Evolutionary conservation across 2,888 invertebrate species (phyloP).

Genomic region (Aphidoletes aphidimyza): DNA sequence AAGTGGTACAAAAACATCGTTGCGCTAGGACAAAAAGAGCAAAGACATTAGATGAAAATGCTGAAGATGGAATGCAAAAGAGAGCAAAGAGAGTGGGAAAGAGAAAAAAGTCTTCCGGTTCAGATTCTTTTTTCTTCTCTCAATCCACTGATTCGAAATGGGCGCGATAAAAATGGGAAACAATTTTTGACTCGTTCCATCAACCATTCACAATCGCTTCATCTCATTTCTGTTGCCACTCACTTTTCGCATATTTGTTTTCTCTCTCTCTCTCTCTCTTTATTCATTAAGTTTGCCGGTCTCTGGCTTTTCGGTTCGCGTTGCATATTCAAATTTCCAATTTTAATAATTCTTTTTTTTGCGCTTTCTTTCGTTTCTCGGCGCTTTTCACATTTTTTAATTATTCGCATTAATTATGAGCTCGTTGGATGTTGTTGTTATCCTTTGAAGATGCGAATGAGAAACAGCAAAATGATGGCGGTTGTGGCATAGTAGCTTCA

Average conservation of each 20-base stretch:
- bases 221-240: not conserved
- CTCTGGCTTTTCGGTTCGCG: not conserved
- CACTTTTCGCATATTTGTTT: not conserved
- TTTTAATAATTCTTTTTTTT: constrained; percentile 45
- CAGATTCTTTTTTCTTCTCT: not conserved
- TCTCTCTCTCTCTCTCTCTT: not conserved
- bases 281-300: not conserved
- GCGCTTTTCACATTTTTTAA: constrained; percentile 38
- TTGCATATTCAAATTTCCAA: constrained; percentile 53
- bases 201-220: not conserved
- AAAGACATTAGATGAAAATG: constrained; percentile 38
- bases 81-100: not conserved
- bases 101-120: constrained; percentile 11
- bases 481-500: not conserved
- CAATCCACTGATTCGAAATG: constrained; percentile 28
- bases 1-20: not conserved
- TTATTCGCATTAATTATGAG: constrained; percentile 52
- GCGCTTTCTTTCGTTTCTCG: not conserved
- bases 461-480: no score
- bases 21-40: not conserved
- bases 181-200: constrained; percentile 18
- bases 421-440: not conserved
- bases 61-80: not conserved
- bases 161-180: constrained; percentile 44
- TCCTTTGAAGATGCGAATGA: constrained; percentile 40